These are phyloP conservation scores for Peromyscus attwateri DNA, from an alignment of 2,797 vertebrate species.

Conservation along the genomic window DNA sequence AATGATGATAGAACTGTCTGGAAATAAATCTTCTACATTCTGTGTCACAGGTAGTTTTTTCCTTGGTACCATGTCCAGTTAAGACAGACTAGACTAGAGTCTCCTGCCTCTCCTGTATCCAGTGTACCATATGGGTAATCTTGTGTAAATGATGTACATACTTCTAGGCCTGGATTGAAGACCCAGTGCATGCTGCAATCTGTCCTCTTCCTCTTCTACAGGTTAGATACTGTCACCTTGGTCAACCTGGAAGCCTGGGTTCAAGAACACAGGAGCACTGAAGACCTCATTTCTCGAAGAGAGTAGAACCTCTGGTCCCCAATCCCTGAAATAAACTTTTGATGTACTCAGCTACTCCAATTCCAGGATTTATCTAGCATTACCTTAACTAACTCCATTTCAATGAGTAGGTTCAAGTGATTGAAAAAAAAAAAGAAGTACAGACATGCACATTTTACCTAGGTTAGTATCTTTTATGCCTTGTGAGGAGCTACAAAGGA, in stretches of 20 bases:
- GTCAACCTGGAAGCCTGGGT: not conserved
- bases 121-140: not conserved
- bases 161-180: not conserved
- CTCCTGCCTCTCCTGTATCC: not conserved
- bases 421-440: not conserved
- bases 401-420: not conserved
- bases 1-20: not conserved
- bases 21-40: not conserved
- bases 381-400: not conserved
- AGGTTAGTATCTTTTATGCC: not conserved
- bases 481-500: not conserved
- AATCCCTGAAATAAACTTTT: not conserved
- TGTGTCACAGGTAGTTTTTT: not conserved
- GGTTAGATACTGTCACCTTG: not conserved
- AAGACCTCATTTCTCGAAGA: not conserved
- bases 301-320: fast-evolving
- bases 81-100: not conserved
- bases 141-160: not conserved
- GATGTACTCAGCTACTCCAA: not conserved
- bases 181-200: too few species aligned
- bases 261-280: too few species aligned
- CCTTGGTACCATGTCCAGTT: not conserved
- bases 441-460: not conserved
- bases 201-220: not conserved
- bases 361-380: not conserved